A percentile compares a stretch with the other conserved stretches of the same genome.
Conservation (phyloP, 2,888 invertebrate species). For the Athetis lepigone region DNA sequence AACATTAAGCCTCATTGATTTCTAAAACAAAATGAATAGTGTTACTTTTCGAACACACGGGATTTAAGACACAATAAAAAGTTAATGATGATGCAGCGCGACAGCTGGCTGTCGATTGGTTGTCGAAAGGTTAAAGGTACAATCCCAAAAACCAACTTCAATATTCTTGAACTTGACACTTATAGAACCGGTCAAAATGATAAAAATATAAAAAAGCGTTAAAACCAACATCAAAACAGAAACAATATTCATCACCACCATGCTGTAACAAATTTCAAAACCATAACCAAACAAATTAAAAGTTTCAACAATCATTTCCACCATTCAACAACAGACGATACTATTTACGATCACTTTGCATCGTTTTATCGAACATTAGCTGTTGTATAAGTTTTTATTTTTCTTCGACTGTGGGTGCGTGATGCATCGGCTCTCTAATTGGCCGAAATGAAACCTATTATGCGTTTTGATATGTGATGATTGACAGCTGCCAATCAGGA, state of each 20-base stretch:
- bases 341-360: conserved; percentile 31
- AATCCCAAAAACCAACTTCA: neutral
- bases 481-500: conserved; percentile 88
- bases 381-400: conserved; percentile 67
- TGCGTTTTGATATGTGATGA: conserved; percentile 80
- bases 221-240: neutral
- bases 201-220: neutral
- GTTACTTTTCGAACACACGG: no score
- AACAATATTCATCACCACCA: neutral
- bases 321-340: conserved; percentile 22
- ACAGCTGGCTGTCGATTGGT: no score
- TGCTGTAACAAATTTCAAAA: neutral
- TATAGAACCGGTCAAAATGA: neutral
- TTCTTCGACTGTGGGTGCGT: conserved; percentile 78
- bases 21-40: no score
- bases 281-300: conserved; percentile 4
- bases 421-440: conserved; percentile 80
- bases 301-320: conserved; percentile 8
- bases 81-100: no score
- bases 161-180: neutral
- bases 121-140: no score
- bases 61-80: no score
- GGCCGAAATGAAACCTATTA: conserved; percentile 84
- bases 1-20: no score
- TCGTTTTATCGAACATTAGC: conserved; percentile 65